Evolutionary conservation across 2,888 invertebrate genomes (phyloP).

Genomic region (Willowsia nigromaculata): DNA sequence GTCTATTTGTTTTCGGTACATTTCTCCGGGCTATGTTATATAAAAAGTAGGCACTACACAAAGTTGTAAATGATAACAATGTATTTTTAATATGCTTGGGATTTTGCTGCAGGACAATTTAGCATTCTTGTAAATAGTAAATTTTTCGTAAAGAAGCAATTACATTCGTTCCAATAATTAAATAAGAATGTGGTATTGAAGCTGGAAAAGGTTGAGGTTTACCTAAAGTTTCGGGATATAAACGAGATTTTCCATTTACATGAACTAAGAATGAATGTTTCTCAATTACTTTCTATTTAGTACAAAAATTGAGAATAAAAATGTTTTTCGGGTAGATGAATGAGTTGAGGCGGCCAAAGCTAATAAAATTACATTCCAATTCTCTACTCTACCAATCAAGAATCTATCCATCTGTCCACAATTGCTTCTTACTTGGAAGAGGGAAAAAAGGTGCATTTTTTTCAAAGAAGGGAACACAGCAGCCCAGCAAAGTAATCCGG

Average conservation of each 20-base stretch:
- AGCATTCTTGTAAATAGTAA: constrained; percentile 7
- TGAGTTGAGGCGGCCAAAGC: constrained; percentile 38
- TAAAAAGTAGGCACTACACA: too few relatives aligned
- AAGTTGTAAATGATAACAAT: too few relatives aligned
- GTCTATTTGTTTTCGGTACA: neutral
- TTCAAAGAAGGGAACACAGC: too few relatives aligned
- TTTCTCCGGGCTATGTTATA: neutral
- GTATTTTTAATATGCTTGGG: too few relatives aligned
- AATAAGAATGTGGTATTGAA: constrained; percentile 8
- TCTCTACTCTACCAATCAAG: constrained; percentile 44
- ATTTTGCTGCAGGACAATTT: too few relatives aligned
- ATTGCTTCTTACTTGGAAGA: neutral
- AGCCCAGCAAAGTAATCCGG: neutral
- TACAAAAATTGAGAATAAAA: constrained; percentile 5
- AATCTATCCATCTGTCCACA: constrained; percentile 52
- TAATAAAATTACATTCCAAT: constrained; percentile 66
- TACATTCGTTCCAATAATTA: constrained; percentile 18
- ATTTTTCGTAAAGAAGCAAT: constrained; percentile 22
- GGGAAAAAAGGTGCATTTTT: constrained; percentile 16
- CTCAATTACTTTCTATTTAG: neutral
- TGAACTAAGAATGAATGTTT: neutral
- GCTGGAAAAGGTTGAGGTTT: neutral
- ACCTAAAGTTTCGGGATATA: neutral
- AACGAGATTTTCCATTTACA: neutral
- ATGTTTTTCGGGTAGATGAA: neutral